phyloP scores from a whole-genome alignment of 2,113 vertebrate species.

The Argyrosomus japonicus region DNA sequence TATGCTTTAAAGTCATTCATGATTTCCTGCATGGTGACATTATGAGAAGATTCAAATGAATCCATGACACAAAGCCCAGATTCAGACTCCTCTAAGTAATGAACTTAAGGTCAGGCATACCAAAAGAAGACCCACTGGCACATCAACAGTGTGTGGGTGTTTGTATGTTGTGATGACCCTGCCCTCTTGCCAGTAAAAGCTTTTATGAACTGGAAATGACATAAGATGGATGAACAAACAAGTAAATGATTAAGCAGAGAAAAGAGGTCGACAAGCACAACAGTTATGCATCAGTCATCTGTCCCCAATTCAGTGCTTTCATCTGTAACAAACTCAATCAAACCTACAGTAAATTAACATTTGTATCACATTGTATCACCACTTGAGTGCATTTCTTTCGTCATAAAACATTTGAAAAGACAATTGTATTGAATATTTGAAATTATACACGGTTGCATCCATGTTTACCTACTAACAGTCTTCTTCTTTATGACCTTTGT shows the following conservation, averaged over 20 bases:
- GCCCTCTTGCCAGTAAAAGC: slow-evolving; percentile 47
- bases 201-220: slow-evolving; percentile 15
- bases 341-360: too few relatives aligned
- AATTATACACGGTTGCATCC: too few relatives aligned
- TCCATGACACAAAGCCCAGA: background rate
- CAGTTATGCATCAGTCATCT: background rate
- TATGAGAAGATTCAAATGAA: too few relatives aligned
- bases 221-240: slow-evolving; percentile 1
- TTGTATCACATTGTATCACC: too few relatives aligned
- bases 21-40: background rate
- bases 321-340: background rate
- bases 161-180: slow-evolving; percentile 46
- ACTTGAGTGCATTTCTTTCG: too few relatives aligned
- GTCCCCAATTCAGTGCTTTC: background rate
- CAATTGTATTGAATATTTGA: too few relatives aligned
- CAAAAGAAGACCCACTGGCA: background rate
- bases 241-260: slow-evolving; percentile 26
- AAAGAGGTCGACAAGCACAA: background rate
- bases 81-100: background rate
- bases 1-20: background rate
- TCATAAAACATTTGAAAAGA: too few relatives aligned
- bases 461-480: too few relatives aligned
- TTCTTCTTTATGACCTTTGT: too few relatives aligned
- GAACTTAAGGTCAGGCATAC: background rate
- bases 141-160: slow-evolving; percentile 23